Evolutionary conservation across 1,140 invertebrate species (phyloP).

Genomic region (Cydia fagiglandana): DNA sequence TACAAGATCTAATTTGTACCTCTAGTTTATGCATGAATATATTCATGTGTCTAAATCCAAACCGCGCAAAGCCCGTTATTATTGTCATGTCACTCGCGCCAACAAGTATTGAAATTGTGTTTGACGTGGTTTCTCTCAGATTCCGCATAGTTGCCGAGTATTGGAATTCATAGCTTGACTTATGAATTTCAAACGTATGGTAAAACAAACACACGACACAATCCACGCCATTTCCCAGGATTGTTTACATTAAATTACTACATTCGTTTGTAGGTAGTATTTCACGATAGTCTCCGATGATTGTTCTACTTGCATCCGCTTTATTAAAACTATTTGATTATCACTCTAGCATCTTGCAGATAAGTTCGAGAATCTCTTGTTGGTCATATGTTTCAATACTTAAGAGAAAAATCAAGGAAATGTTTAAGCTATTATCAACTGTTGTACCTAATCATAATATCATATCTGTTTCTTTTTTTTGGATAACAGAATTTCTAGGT

Average conservation of each 20-base stretch:
- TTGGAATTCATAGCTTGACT: conserved; percentile 14
- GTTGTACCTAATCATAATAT: too few relatives aligned
- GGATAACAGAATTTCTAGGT: too few relatives aligned
- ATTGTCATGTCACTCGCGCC: conserved; percentile 5
- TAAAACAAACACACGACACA: conserved; percentile 43
- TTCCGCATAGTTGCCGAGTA: conserved; percentile 1
- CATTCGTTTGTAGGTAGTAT: conserved; percentile 59
- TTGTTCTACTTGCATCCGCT: conserved; percentile 24
- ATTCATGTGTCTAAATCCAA: conserved; percentile 10
- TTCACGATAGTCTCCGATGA: conserved; percentile 45
- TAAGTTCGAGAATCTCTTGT: not conserved
- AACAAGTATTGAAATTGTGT: conserved; percentile 17
- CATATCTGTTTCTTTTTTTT: too few relatives aligned
- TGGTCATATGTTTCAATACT: not conserved
- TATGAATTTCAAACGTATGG: conserved; percentile 26
- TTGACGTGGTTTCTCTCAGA: not conserved
- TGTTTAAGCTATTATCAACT: too few relatives aligned
- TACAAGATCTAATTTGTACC: conserved; percentile 7
- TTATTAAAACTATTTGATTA: conserved; percentile 3
- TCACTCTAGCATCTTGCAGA: not conserved
- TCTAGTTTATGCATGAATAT: conserved; percentile 3
- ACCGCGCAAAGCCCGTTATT: conserved; percentile 10
- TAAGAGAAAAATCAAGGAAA: not conserved
- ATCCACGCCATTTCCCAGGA: conserved; percentile 50
- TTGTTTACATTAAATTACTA: conserved; percentile 69